These are phyloP conservation scores for Drosophila fulvimacula DNA, from an alignment of 2,888 invertebrate species.

Conservation along the genomic window DNA sequence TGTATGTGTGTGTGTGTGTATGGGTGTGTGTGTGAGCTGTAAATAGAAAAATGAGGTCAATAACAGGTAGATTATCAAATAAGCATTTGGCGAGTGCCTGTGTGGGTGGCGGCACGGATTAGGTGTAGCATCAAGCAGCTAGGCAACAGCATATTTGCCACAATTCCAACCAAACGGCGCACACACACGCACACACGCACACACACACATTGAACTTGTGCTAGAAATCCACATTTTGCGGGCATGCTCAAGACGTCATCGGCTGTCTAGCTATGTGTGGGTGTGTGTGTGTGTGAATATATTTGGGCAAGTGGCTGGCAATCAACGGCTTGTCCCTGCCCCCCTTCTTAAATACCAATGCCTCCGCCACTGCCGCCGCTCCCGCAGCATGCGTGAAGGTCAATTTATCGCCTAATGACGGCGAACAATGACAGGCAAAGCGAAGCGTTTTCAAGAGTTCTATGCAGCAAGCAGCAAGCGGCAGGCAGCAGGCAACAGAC, in stretches of 20 bases:
- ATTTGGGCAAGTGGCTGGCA: conserved; percentile 56
- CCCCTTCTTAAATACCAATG: background rate
- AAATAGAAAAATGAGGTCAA: conserved; percentile 76
- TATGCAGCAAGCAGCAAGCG: conserved; percentile 4
- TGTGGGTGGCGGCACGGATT: conserved; percentile 16
- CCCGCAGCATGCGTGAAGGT: conserved; percentile 69
- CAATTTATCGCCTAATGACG: conserved; percentile 77
- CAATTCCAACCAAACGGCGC: conserved; percentile 7
- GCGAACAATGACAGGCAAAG: conserved; percentile 61
- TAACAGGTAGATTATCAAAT: conserved; percentile 81
- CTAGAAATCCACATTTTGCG: conserved; percentile 50
- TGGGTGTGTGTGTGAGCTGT: conserved; percentile 27
- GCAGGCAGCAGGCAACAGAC: conserved; percentile 1
- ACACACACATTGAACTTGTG: conserved; percentile 43
- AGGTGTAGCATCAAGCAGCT: conserved; percentile 13
- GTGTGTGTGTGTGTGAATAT: conserved; percentile 23
- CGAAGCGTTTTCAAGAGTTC: conserved; percentile 19
- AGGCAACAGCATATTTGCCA: conserved; percentile 34
- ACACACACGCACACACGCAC: conserved; percentile 8
- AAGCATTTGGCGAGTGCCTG: conserved; percentile 62
- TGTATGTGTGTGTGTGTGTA: conserved; percentile 6
- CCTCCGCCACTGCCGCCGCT: too few species aligned
- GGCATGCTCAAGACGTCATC: conserved; percentile 58
- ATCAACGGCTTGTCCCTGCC: conserved; percentile 56
- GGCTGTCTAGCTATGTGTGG: conserved; percentile 17